Evolutionary conservation across 53 echinoderm and acorn worm species (phyloP).

Genomic region (Henricia sp.): DNA sequence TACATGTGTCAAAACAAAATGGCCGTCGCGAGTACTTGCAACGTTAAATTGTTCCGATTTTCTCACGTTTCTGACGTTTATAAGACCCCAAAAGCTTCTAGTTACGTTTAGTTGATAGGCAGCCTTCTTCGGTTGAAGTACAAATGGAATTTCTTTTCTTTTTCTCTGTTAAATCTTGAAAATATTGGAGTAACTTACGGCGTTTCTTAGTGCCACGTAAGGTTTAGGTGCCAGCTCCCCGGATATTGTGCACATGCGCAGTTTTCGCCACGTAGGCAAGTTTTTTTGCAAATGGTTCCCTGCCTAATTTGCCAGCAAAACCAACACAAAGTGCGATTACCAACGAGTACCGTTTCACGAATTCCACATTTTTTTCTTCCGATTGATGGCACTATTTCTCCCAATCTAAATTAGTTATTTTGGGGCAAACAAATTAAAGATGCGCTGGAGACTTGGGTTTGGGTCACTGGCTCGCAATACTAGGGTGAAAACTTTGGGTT

Average conservation of each 20-base stretch:
- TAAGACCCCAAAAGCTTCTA: neutral
- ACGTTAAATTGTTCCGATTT: neutral
- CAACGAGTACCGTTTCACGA: too few species aligned
- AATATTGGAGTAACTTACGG: constrained; percentile 8
- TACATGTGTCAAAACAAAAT: constrained; percentile 47
- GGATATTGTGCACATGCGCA: constrained; percentile 71
- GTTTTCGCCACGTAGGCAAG: constrained; percentile 59
- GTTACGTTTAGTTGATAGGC: neutral
- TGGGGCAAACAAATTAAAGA: too few species aligned
- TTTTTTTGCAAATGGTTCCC: neutral
- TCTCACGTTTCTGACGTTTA: neutral
- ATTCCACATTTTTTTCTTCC: too few species aligned
- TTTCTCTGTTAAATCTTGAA: constrained; percentile 16
- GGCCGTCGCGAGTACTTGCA: constrained; percentile 17
- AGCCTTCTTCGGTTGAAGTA: constrained; percentile 26
- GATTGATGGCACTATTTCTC: too few species aligned
- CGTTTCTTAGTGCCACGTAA: constrained; percentile 52
- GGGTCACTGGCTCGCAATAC: too few species aligned
- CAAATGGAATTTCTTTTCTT: neutral
- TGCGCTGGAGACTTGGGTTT: too few species aligned
- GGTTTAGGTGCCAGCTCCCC: constrained; percentile 10
- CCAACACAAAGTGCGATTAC: too few species aligned
- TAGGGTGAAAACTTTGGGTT: too few species aligned
- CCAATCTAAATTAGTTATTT: too few species aligned
- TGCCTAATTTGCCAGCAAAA: too few species aligned